phyloP scores from a whole-genome alignment of 1,140 invertebrate species.

The Luehdorfia chinensis region DNA sequence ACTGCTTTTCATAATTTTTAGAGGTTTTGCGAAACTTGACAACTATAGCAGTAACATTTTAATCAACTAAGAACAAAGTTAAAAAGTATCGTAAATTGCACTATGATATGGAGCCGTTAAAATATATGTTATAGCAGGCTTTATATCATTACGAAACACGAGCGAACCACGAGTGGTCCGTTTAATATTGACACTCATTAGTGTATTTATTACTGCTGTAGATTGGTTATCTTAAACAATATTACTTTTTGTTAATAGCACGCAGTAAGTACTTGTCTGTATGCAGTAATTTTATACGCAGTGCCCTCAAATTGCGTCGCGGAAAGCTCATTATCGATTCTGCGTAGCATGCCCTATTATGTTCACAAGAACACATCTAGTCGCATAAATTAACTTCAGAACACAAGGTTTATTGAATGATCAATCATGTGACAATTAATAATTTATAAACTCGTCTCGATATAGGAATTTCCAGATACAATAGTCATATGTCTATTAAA shows the following conservation, averaged over 20 bases:
- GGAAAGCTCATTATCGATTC: slow-evolving; percentile 18
- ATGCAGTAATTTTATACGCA: slow-evolving; percentile 20
- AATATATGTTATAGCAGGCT: no score
- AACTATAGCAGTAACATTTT: no score
- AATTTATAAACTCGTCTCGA: slow-evolving; percentile 24
- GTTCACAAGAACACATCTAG: slow-evolving; percentile 13
- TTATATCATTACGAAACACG: slow-evolving; percentile 19
- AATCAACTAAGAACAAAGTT: no score
- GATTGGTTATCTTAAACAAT: slow-evolving; percentile 59
- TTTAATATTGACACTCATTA: slow-evolving; percentile 66
- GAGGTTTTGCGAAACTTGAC: no score
- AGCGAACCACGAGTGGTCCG: slow-evolving; percentile 32
- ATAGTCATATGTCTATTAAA: slow-evolving; percentile 4
- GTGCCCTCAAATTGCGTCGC: slow-evolving; percentile 24
- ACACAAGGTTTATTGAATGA: slow-evolving; percentile 20
- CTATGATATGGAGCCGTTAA: no score
- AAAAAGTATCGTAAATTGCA: no score
- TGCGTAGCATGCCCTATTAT: neutral
- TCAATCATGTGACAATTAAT: slow-evolving; percentile 21
- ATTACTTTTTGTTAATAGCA: slow-evolving; percentile 49
- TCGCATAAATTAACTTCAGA: slow-evolving; percentile 17
- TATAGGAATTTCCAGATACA: slow-evolving; percentile 8
- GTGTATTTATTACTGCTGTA: slow-evolving; percentile 57
- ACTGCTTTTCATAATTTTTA: no score
- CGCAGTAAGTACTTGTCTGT: slow-evolving; percentile 30